phyloP scores from a whole-genome alignment of 2,797 vertebrate genomes.

The Peromyscus attwateri region DNA sequence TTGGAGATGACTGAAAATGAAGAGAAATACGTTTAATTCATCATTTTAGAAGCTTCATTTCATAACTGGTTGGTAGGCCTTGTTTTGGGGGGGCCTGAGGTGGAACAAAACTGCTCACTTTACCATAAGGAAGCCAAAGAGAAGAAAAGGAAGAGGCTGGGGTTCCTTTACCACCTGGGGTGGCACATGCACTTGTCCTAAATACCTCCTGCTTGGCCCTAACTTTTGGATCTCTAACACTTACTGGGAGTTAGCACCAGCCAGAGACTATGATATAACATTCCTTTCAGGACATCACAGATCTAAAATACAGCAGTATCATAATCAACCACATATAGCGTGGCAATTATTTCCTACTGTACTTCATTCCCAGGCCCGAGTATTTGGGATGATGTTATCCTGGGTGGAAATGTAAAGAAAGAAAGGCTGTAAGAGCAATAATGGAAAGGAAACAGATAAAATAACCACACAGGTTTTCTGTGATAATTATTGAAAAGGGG shows the following conservation, averaged over 20 bases:
- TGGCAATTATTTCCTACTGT: accelerated
- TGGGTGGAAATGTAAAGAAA: background rate
- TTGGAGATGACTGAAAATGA: background rate
- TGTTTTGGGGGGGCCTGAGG: accelerated
- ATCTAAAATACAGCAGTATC: background rate
- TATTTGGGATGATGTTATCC: background rate
- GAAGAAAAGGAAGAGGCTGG: background rate
- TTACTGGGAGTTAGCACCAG: background rate
- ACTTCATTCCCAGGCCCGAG: too few species aligned
- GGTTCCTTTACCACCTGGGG: accelerated
- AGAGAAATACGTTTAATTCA: background rate
- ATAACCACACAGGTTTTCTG: background rate
- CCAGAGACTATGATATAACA: too few species aligned
- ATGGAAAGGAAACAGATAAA: background rate
- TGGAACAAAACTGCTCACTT: background rate
- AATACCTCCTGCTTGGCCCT: too few species aligned
- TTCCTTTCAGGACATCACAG: background rate
- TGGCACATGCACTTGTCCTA: background rate
- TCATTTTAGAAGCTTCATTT: background rate
- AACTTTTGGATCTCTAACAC: background rate
- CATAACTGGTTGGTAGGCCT: background rate
- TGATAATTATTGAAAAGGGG: background rate
- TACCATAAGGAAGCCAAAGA: background rate
- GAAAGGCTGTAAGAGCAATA: background rate
- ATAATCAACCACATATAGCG: background rate